phyloP scores from a whole-genome alignment of 2,888 invertebrate genomes.

The Oscheius sp. region DNA sequence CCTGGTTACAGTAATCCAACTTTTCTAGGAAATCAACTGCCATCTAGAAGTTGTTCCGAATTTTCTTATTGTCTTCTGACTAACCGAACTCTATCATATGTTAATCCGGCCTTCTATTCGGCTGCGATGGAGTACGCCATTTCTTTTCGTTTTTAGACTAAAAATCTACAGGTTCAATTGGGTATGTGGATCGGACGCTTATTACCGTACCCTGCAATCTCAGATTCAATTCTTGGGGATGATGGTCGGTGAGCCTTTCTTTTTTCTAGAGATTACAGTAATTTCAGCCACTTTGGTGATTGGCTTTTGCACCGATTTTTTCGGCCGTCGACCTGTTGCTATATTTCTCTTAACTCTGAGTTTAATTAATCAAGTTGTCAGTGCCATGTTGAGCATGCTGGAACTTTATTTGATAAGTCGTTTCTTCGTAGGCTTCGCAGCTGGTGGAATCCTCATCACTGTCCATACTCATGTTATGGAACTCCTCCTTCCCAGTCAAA shows the following conservation, averaged over 20 bases:
- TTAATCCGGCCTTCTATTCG: constrained; percentile 49
- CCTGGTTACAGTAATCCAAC: not conserved
- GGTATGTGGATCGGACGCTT: constrained; percentile 52
- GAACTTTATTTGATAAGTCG: constrained; percentile 1
- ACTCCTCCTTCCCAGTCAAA: constrained; percentile 64
- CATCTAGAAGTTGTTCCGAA: not conserved
- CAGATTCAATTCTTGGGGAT: constrained; percentile 55
- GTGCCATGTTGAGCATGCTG: not conserved
- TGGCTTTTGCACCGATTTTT: not conserved
- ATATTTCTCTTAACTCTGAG: not conserved
- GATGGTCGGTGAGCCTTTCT: constrained; percentile 39
- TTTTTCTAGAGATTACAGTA: not conserved
- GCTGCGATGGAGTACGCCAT: constrained; percentile 55
- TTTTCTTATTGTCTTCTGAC: not conserved
- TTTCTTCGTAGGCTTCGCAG: constrained; percentile 46
- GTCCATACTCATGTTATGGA: constrained; percentile 69
- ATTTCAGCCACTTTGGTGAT: not conserved
- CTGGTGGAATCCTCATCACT: constrained; percentile 64
- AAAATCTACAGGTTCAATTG: constrained; percentile 49
- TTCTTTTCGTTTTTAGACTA: no score
- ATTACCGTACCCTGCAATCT: constrained; percentile 46
- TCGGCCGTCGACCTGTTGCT: constrained; percentile 3
- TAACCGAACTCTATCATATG: constrained; percentile 32
- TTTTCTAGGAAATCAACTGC: not conserved
- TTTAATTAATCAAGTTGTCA: not conserved